A percentile compares a stretch with the other conserved stretches of the same genome.
phyloP scores from a whole-genome alignment of 2,888 invertebrate genomes.

The Amblyjoppa proteus region DNA sequence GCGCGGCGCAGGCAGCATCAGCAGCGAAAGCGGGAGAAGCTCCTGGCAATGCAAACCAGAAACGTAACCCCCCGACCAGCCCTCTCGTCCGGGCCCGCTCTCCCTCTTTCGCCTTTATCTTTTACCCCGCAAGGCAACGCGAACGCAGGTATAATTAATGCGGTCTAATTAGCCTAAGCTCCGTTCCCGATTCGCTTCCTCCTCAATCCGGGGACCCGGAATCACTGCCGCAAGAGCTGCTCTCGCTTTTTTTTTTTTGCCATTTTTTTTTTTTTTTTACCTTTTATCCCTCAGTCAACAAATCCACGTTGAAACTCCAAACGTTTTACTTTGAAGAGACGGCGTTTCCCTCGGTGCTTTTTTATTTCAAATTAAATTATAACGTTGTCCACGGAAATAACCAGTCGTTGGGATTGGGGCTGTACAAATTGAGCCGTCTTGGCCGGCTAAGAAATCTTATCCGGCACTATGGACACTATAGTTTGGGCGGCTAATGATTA shows the following conservation, averaged over 20 bases:
- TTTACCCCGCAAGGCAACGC: conserved; percentile 35
- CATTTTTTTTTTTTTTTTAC: conserved; percentile 12
- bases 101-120: conserved; percentile 58
- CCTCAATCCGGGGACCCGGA: conserved; percentile 43
- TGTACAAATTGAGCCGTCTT: too few relatives aligned
- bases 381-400: too few relatives aligned
- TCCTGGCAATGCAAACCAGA: conserved; percentile 6
- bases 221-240: conserved; percentile 35
- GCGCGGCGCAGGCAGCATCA: background rate
- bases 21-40: background rate
- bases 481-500: too few relatives aligned
- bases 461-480: too few relatives aligned
- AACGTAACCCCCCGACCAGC: background rate
- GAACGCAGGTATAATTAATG: conserved; percentile 68
- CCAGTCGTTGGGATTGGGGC: too few relatives aligned
- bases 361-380: conserved; percentile 1
- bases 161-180: conserved; percentile 72
- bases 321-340: conserved; percentile 35
- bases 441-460: too few relatives aligned
- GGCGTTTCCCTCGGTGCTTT: background rate
- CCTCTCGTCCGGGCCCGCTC: background rate
- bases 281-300: conserved; percentile 9
- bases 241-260: conserved; percentile 2
- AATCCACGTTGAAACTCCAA: conserved; percentile 34
- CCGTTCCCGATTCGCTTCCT: conserved; percentile 65